Evolutionary conservation across 2,888 invertebrate species (phyloP).

Genomic region (Apeira syringaria): DNA sequence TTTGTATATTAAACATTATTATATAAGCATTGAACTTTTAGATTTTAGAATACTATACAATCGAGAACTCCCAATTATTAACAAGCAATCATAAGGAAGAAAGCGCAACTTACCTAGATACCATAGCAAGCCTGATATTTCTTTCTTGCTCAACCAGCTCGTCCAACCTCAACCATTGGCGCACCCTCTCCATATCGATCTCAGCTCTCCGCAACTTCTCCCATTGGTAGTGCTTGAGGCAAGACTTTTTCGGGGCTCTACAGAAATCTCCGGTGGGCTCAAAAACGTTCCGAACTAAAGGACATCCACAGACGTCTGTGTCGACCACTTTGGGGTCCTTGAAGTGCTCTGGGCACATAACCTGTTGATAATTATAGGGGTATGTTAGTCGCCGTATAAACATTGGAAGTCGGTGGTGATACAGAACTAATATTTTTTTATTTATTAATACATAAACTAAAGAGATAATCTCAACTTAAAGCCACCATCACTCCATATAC

Average conservation of each 20-base stretch:
- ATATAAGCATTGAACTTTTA: too few species aligned
- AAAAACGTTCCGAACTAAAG: conserved; percentile 93
- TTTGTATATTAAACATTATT: too few species aligned
- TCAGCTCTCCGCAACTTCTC: conserved; percentile 97
- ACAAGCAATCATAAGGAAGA: too few species aligned
- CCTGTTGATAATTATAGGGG: conserved; percentile 43
- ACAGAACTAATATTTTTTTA: too few species aligned
- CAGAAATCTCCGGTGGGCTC: conserved; percentile 94
- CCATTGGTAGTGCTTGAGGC: conserved; percentile 97
- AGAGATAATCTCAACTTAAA: too few species aligned
- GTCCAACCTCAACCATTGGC: conserved; percentile 96
- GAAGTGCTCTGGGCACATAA: conserved; percentile 98
- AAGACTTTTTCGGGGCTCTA: conserved; percentile 93
- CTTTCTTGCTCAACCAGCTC: conserved; percentile 97
- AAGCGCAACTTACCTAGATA: conserved; percentile 64
- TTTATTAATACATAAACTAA: too few species aligned
- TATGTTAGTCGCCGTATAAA: neutral
- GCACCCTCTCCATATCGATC: conserved; percentile 96
- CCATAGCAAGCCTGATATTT: conserved; percentile 89
- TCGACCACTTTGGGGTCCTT: conserved; percentile 96
- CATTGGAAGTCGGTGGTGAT: too few species aligned
- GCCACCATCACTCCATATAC: too few species aligned
- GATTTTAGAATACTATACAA: too few species aligned
- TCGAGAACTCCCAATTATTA: too few species aligned
- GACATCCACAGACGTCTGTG: conserved; percentile 96